phyloP scores from a whole-genome alignment of 2,888 invertebrate species.

The Trissolcus japonicus region DNA sequence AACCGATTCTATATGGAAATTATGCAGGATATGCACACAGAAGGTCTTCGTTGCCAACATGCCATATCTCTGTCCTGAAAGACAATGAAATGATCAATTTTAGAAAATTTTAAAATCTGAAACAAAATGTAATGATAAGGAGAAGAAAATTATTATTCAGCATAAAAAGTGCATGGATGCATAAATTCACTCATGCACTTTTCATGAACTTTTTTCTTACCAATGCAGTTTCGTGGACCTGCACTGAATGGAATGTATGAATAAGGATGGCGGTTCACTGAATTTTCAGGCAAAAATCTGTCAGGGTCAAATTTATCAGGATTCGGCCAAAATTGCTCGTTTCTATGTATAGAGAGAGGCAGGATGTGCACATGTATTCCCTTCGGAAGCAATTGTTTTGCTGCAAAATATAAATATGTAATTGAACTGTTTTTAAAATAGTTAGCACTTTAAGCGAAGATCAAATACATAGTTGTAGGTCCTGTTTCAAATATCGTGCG shows the following conservation, averaged over 20 bases:
- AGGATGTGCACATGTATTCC: constrained; percentile 78
- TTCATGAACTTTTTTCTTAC: constrained; percentile 68
- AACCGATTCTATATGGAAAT: constrained; percentile 7
- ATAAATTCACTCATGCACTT: too few species aligned
- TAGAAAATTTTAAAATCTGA: not conserved
- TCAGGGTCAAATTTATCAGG: constrained; percentile 76
- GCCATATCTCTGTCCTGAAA: constrained; percentile 13
- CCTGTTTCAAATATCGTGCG: not conserved
- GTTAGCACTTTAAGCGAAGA: not conserved
- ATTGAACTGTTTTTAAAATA: not conserved
- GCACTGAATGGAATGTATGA: constrained; percentile 78
- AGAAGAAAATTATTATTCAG: not conserved
- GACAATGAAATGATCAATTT: not conserved
- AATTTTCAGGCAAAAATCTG: constrained; percentile 78
- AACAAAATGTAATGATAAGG: not conserved
- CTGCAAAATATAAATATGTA: constrained; percentile 64
- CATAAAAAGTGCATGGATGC: not conserved
- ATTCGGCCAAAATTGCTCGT: constrained; percentile 79
- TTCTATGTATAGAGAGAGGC: constrained; percentile 81
- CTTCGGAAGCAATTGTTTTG: constrained; percentile 76
- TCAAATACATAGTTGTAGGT: constrained; percentile 4
- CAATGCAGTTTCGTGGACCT: constrained; percentile 80
- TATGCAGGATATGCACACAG: constrained; percentile 1
- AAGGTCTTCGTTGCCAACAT: constrained; percentile 13
- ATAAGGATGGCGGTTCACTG: constrained; percentile 78